Conservation (phyloP, 2,797 vertebrate species). For the Loris lydekkerianus region DNA sequence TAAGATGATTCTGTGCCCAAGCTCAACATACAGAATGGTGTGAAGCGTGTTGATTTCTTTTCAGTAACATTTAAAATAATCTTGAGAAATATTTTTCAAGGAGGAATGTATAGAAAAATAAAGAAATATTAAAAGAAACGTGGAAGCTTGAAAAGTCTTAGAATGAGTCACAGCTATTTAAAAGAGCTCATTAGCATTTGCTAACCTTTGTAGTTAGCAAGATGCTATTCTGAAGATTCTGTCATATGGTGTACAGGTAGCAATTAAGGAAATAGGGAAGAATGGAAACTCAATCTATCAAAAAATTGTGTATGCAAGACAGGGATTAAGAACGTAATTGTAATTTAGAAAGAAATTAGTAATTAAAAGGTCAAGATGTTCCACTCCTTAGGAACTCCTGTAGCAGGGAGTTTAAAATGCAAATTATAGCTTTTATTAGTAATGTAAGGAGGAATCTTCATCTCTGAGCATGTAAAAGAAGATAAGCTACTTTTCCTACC, state of each 20-base stretch:
- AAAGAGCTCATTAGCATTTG: constrained; percentile 78
- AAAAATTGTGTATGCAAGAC: constrained; percentile 75
- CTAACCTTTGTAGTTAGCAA: constrained; percentile 72
- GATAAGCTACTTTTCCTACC: background rate
- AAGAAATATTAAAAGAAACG: constrained; percentile 34
- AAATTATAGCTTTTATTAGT: constrained; percentile 67
- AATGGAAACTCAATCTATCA: constrained; percentile 73
- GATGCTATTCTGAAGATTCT: constrained; percentile 71
- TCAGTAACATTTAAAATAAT: constrained; percentile 53
- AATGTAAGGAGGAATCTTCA: constrained; percentile 14
- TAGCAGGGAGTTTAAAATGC: constrained; percentile 36
- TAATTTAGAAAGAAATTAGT: constrained; percentile 75
- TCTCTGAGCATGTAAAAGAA: background rate
- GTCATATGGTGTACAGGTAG: constrained; percentile 58
- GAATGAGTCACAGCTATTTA: constrained; percentile 60
- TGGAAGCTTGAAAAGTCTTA: background rate
- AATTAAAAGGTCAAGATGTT: constrained; percentile 76
- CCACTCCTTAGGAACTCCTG: constrained; percentile 22
- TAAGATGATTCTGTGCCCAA: background rate
- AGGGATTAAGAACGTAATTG: constrained; percentile 79
- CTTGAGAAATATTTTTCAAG: constrained; percentile 4
- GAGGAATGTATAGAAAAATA: constrained; percentile 14
- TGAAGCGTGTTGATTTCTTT: background rate
- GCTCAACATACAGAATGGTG: background rate
- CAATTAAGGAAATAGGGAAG: constrained; percentile 75